Evolutionary conservation across 2,113 vertebrate species (phyloP).

Genomic region (Cyphomyrus discorhynchus): DNA sequence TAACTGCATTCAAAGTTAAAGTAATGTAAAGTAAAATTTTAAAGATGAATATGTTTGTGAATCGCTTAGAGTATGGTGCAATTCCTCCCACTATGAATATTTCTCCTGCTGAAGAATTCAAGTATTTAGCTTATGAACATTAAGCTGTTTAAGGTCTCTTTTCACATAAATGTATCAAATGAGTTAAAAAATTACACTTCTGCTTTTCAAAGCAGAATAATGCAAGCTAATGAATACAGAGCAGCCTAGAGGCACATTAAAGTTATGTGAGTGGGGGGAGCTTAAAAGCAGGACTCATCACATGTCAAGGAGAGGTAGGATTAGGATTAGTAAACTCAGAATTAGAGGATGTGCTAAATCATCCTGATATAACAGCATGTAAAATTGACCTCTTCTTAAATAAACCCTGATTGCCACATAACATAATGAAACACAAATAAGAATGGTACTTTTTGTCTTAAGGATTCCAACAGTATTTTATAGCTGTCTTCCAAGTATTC

Average conservation of each 20-base stretch:
- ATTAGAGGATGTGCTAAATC: background rate
- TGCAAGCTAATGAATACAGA: background rate
- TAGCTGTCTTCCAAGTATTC: background rate
- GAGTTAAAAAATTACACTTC: background rate
- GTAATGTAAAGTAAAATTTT: background rate
- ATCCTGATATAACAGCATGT: background rate
- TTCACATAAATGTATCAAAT: background rate
- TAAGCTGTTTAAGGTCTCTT: background rate
- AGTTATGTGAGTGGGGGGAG: background rate
- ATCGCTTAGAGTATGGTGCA: background rate
- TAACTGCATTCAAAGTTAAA: background rate
- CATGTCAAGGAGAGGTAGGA: background rate
- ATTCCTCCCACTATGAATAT: background rate
- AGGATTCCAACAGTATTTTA: background rate
- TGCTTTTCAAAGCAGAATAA: background rate
- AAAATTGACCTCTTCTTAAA: background rate
- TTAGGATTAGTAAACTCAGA: background rate
- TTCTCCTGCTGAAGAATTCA: background rate
- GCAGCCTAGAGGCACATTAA: background rate
- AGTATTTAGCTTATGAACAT: background rate
- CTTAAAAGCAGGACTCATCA: background rate
- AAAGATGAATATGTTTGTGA: background rate
- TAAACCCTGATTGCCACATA: background rate
- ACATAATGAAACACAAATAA: background rate
- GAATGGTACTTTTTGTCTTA: background rate